phyloP scores from a whole-genome alignment of 2,888 invertebrate species.

The Acronicta psi region DNA sequence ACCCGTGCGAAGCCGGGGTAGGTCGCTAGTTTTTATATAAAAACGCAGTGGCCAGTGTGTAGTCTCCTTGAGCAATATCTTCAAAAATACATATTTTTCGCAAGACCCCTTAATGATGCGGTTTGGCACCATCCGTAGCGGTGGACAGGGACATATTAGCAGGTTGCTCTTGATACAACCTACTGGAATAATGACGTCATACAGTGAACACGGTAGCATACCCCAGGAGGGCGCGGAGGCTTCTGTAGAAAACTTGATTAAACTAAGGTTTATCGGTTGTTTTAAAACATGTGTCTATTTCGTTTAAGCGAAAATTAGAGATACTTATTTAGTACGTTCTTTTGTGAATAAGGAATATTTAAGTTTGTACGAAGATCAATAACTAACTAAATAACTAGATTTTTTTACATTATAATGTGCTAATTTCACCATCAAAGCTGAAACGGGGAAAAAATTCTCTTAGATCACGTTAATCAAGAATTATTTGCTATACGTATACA shows the following conservation, averaged over 20 bases:
- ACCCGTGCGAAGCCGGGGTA: too few species aligned
- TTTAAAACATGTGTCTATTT: too few species aligned
- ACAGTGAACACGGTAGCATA: slow-evolving; percentile 43
- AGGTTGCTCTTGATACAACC: slow-evolving; percentile 43
- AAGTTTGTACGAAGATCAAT: too few species aligned
- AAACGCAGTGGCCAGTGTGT: slow-evolving; percentile 7
- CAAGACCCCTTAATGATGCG: slow-evolving; percentile 59
- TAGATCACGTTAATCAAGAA: too few species aligned
- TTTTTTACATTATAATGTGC: too few species aligned
- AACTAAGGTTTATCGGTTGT: neutral
- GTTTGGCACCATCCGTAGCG: slow-evolving; percentile 58
- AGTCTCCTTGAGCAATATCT: slow-evolving; percentile 33
- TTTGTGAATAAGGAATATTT: too few species aligned
- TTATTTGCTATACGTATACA: too few species aligned
- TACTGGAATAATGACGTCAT: slow-evolving; percentile 45
- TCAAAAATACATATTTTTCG: slow-evolving; percentile 51
- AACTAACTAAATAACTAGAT: too few species aligned
- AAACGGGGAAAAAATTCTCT: too few species aligned
- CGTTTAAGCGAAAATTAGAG: too few species aligned
- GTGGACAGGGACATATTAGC: slow-evolving; percentile 69
- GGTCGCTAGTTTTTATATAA: neutral
- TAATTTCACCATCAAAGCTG: too few species aligned
- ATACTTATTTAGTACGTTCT: too few species aligned
- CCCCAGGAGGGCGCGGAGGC: slow-evolving; percentile 5
- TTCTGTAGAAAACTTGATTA: slow-evolving; percentile 2